Base-by-base conservation (phyloP, 92 coral and sea anemone species). In the Blastomussa wellsi region DNA sequence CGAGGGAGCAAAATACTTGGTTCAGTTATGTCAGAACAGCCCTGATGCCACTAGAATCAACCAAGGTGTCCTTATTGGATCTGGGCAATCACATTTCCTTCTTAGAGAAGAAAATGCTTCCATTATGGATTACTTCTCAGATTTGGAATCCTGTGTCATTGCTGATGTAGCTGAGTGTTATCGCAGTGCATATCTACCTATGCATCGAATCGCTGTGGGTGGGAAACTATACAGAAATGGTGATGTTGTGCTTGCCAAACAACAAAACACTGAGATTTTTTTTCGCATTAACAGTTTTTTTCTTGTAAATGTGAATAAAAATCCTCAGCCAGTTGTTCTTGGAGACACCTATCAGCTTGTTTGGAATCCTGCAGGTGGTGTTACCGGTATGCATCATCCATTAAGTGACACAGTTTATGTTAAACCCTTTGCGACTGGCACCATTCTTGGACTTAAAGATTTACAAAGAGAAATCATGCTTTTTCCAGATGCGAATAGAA, bases 121-220 rank as follows among this genome's bases (percentile, higher is more conserved):
- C 41, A 89, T 85, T 68, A 78, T 3, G 5, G 78, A 78, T 16
- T 78, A 86, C 77, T 86, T 86, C 57, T 47, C 78, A 70, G 82
- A 69, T 29, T 66, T 62, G 39, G 81, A 86, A 20, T 59, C 79
- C 39, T 86, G 90, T 73, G 62, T 60, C 74, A 81, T 86, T 86
- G 80, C 41, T 67, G 92, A 79, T 36, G 59, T 15, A 71, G 84
- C 92, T 24, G 60, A 79, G 79, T 71, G 47, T 26, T 89, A 89
- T 84, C 86, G 89, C 73, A 89, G 92, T 74, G 89, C 92, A 84
- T 80, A 14, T 84, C 86, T 89, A 26, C 92, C 92, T 51, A 71
- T 80, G 88, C 92, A 89, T 38, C 80, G 84, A 47, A 79, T 79
- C 42, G 85, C 80, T 29, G 76, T 38, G 36, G 89, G n/a, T n/a